A percentile compares a stretch with the other conserved stretches of the same genome.
Evolutionary conservation across 2,888 invertebrate species (phyloP).

Genomic region (Mesodorylaimus sp.): DNA sequence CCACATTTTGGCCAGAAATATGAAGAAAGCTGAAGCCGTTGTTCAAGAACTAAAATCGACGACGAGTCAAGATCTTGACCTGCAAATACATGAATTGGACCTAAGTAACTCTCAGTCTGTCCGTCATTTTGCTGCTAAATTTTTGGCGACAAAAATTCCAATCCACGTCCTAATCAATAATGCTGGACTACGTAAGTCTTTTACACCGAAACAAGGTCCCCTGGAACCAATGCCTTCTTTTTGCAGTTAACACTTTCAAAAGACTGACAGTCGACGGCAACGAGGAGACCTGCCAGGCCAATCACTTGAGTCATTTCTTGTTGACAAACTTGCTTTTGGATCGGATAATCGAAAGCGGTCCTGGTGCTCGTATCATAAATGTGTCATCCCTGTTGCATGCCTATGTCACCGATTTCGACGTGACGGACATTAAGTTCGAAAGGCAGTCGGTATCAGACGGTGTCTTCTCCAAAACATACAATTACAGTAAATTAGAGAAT

Average conservation of each 20-base stretch:
- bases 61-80: neutral
- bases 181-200: no score
- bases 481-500: conserved; percentile 28
- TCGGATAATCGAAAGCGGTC: conserved; percentile 14
- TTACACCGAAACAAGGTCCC: no score
- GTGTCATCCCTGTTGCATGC: no score
- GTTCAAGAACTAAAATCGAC: neutral
- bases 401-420: no score
- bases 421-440: no score
- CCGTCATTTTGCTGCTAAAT: neutral
- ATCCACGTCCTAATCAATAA: no score
- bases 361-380: no score
- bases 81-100: no score
- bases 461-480: conserved; percentile 26
- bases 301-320: conserved; percentile 79
- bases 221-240: no score
- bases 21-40: neutral
- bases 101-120: conserved; percentile 1
- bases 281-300: conserved; percentile 74
- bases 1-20: neutral
- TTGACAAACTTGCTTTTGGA: conserved; percentile 59
- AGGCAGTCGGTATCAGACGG: no score
- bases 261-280: no score
- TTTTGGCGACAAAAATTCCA: neutral
- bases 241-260: no score